Base-by-base conservation (phyloP, 1,140 invertebrate genomes). In the Drosophila bipectinata region DNA sequence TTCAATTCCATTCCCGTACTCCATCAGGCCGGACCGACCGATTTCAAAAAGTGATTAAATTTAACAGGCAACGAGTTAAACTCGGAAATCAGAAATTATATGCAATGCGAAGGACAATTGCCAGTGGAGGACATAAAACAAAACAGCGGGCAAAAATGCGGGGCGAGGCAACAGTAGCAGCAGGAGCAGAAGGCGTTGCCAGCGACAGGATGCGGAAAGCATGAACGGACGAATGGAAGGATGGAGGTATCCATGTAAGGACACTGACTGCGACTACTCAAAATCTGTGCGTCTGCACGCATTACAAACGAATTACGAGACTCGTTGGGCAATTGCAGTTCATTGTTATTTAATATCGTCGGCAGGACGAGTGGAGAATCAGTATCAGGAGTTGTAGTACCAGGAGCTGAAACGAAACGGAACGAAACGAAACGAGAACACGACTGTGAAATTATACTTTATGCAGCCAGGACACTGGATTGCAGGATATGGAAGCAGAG, bases 291-390 rank as follows among this genome's bases (percentile, higher is more conserved):
- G 83, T 88, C 79, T 88, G 84, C 79, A 88, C 83, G 83, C 84
- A 88, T 88, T 88, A 88, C 84, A 88, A 53, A 77, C 84, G 83
- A 88, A 88, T 89, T 88, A 88, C 83, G 84, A 79, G 72, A 79
- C 79, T 88, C 83, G 72, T 75, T 88, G 76, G 84, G 84, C 84
- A 88, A 88, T 88, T 88, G 83, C 83, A 88, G 83, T 88, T 88
- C 83, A 88, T 88, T 88, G 83, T 88, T 88, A 88, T 88, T 88
- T 88, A 88, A 88, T 88, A 88, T 77, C 34, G 79, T 88, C 74
- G 78, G 60, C 49, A 48, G 56, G 8, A 48, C 57, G 67, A 55
- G 57, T 21, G 37, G 47, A 32, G 44, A 18, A 45, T 7, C n/a
- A 4, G 14, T 6, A 45, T 9, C 44, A 52, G 57, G 26, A 44